These are phyloP conservation scores for Mycteria americana DNA, from an alignment of 2,797 vertebrate genomes.

Conservation along the genomic window DNA sequence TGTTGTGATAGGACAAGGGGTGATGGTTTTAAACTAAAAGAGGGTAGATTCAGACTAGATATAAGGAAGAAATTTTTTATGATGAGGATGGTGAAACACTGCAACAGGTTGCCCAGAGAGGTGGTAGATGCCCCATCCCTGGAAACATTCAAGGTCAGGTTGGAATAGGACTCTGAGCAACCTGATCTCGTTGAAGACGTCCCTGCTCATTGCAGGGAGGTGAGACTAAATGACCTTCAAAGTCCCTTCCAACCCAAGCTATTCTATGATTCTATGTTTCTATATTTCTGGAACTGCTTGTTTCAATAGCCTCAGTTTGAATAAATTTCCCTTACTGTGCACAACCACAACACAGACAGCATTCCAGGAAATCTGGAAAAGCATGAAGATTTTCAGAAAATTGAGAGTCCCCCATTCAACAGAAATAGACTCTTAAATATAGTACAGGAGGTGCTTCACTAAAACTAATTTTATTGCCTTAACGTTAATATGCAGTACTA, in stretches of 20 bases:
- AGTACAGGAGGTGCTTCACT: neutral
- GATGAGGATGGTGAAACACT: neutral
- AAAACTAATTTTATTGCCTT: neutral
- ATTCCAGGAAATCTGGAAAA: neutral
- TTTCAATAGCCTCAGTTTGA: neutral
- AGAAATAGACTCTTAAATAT: neutral
- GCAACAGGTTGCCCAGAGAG: neutral
- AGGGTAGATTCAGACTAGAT: neutral
- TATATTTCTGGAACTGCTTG: neutral
- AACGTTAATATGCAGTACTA: neutral
- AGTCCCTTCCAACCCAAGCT: neutral
- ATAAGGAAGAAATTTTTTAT: neutral
- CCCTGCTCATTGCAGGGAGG: fast-evolving
- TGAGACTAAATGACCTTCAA: neutral
- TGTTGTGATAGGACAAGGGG: neutral
- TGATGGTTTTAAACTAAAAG: neutral
- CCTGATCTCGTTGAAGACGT: neutral
- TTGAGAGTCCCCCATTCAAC: neutral
- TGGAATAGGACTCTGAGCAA: neutral
- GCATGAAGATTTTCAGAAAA: neutral
- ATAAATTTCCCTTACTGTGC: neutral
- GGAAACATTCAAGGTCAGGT: neutral
- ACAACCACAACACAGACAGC: neutral
- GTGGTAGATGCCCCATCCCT: neutral
- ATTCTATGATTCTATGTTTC: neutral